Evolutionary conservation across 2,797 vertebrate species (phyloP), one percentile per base, ranked within the genome.

Genomic region (Brachyalestes nurse): DNA sequence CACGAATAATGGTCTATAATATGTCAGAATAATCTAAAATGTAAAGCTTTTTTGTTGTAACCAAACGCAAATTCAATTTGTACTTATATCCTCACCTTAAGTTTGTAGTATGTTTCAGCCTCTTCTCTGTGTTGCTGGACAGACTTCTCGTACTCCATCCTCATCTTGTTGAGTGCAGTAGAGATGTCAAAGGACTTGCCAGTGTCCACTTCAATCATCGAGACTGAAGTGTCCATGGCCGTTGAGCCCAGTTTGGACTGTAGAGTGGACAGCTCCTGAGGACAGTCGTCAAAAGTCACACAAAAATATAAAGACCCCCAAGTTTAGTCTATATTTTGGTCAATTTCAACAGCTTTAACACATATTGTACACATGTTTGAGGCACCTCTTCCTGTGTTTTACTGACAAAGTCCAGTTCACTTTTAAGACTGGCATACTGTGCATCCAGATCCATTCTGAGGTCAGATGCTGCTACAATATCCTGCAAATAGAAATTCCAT

Each of bases 121-220:
- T 93, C 90, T 28, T 91, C 89, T 81, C 86, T 87, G 85, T 92
- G 87, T 45, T 90, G 88, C 12, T 86, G 88, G 4, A 91, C 90
- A 28, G 91, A 90, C 75, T 88, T 87, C 69, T 92, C 88, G 65
- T 92, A 91, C 66, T 90, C 88, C 57, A 49, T n/a, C 28, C 91
- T 83, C 61, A 93, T 85, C 79, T 87, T 90, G 74, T 89, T 89
- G 72, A 93, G 88, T 2, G 92, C 90, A 1, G 23, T 5, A 0
- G 90, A 87, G 66, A 93, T 88, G 83, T 92, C 88, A 42, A 91
- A 91, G 25, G 91, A 92, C 80, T 87, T 92, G 17, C 66, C 86
- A 2, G 91, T 91, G 85, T 92, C 90, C 61, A 92, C 87, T 85
- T 91, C 89, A 21, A 92, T 92, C 83, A 92, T 90, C 21, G 89